phyloP scores from a whole-genome alignment of 2,888 invertebrate species.

The Melitaea athalia region DNA sequence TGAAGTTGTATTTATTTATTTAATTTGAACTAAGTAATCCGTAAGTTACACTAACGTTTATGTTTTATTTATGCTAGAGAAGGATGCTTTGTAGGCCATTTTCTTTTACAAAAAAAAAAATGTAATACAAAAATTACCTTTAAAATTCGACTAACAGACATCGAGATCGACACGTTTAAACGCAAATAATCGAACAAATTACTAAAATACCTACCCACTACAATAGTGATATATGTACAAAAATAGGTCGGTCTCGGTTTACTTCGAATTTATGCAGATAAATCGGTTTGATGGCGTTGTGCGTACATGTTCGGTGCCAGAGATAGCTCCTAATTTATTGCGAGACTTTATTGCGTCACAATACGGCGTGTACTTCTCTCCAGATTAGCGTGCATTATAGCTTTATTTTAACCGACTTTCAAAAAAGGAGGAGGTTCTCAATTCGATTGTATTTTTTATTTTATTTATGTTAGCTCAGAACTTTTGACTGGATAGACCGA shows the following conservation, averaged over 20 bases:
- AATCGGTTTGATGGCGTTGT: slow-evolving; percentile 12
- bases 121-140: neutral
- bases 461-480: too few relatives aligned
- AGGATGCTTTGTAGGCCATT: neutral
- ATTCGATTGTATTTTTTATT: too few relatives aligned
- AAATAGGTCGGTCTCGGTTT: slow-evolving; percentile 3
- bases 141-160: neutral
- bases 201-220: neutral
- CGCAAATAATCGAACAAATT: neutral
- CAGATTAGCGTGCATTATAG: slow-evolving; percentile 3
- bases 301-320: slow-evolving; percentile 14
- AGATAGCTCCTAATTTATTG: slow-evolving; percentile 14
- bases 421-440: too few relatives aligned
- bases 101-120: neutral
- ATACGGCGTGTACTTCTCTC: slow-evolving; percentile 9
- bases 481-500: too few relatives aligned
- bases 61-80: too few relatives aligned
- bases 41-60: too few relatives aligned
- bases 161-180: neutral
- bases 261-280: slow-evolving; percentile 9
- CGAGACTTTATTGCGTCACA: slow-evolving; percentile 10
- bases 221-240: neutral
- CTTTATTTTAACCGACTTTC: too few relatives aligned
- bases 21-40: too few relatives aligned
- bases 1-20: too few relatives aligned